Base-by-base conservation (phyloP, 2,113 vertebrate genomes). In the Colius striatus region DNA sequence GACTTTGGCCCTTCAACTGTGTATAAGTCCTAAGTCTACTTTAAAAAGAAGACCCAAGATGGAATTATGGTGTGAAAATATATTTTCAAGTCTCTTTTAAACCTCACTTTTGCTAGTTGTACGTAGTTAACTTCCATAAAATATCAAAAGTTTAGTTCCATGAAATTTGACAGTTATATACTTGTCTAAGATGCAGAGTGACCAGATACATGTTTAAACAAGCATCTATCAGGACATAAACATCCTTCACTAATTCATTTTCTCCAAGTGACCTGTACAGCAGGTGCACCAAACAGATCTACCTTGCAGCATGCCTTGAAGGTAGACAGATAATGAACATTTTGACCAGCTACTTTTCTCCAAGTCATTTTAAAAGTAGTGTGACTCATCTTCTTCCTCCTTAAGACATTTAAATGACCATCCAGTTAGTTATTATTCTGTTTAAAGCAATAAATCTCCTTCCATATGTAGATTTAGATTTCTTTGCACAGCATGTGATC, bases 291-390 rank as follows among this genome's bases (percentile, higher is more conserved):
- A 53, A 84, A 82, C 41, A 79, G 16, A 58, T n/a, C n/a, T 54
- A 9, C 78, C 74, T 76, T 73, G 43, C 67, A 95, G 91, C 60
- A 11, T 77, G 60, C 82, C 93, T 95, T 73, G 47, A 90, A 94
- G 67, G 74, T 66, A 83, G 80, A 38, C 22, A 67, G 47, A 29
- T 74, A 47, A 76, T 50, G 74, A 76, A 80, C 48, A 63, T 50
- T 88, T 77, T 80, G 51, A 55, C 47, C 8, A 14, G 6, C 36
- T 67, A 32, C 29, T 63, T 70, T 79, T 79, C 55, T 47, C 60
- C 16, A 74, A 79, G 70, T 66, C 1, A 27, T 53, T 85, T 23
- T 67, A 32, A 60, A 80, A 67, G 5, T 83, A 12, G n/a, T 83
- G 74, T 53, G 57, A 29, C 26, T 77, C 36, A 11, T 47, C 10